Evolutionary conservation across 2,888 invertebrate genomes (phyloP), one percentile per base, ranked within the genome.

Genomic region (Sphaeridia pumilis): DNA sequence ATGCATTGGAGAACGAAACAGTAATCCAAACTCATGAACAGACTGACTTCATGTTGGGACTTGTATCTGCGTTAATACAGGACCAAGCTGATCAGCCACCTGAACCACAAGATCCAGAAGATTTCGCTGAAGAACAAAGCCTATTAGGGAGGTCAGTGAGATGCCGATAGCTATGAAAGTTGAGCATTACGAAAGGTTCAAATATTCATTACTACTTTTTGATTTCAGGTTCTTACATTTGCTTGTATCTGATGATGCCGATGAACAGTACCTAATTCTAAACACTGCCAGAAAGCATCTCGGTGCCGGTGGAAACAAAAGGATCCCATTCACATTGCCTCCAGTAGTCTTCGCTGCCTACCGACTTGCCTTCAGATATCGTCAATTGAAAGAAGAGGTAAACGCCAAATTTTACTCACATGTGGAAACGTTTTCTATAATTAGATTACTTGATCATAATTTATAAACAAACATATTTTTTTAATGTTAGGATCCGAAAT

Each of bases 111-210:
- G 92, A 92, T 70, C 78, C 82, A 0, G 97, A 98, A 68, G 97
- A 97, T 71, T 89, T 97, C 70, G 84, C 87, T 27, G 98, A 98
- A 70, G 97, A 89, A 64, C 98, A 98, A 70, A 87, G 89, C 35
- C 75, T 94, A 20, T 77, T 98, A 52, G 94, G 89, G 34, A 72
- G 90, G 84, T 78, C 71, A 70, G 50, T n/a, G n/a, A n/a, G n/a
- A n/a, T n/a, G n/a, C n/a, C n/a, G n/a, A n/a, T n/a, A n/a, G n/a
- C n/a, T n/a, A n/a, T n/a, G n/a, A n/a, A n/a, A n/a, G n/a, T n/a
- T n/a, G n/a, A n/a, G n/a, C n/a, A n/a, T n/a, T n/a, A n/a, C n/a
- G n/a, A n/a, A n/a, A n/a, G n/a, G n/a, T n/a, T n/a, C n/a, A n/a
- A n/a, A n/a, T n/a, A n/a, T n/a, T n/a, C n/a, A n/a, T n/a, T n/a